Evolutionary conservation across 2,888 invertebrate species (phyloP).

Genomic region (Clistopyga incitator): DNA sequence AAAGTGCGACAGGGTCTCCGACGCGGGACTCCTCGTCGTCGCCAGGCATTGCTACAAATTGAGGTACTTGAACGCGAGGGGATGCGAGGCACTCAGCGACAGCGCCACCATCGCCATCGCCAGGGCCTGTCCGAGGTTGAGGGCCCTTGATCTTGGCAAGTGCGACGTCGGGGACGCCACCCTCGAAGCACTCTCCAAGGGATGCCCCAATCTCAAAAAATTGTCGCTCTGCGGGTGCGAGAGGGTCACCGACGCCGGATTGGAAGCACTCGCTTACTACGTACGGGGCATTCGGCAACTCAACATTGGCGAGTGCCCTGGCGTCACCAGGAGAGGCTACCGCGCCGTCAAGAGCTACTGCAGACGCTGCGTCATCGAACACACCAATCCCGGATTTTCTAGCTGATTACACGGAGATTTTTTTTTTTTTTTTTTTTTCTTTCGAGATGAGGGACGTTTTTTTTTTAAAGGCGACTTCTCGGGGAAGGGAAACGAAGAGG

Average conservation of each 20-base stretch:
- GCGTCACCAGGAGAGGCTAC: conserved; percentile 94
- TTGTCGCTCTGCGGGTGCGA: conserved; percentile 96
- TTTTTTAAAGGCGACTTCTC: no score
- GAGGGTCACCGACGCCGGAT: conserved; percentile 94
- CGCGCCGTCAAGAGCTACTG: conserved; percentile 96
- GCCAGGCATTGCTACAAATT: conserved; percentile 95
- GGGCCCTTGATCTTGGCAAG: conserved; percentile 96
- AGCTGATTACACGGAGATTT: no score
- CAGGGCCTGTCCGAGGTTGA: conserved; percentile 92
- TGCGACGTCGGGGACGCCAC: conserved; percentile 97
- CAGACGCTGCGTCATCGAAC: conserved; percentile 96
- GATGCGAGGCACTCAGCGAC: conserved; percentile 97
- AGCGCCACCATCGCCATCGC: conserved; percentile 95
- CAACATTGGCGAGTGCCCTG: conserved; percentile 96
- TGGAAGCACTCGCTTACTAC: conserved; percentile 95
- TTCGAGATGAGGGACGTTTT: no score
- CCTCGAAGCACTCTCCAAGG: conserved; percentile 93
- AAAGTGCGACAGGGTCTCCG: conserved; percentile 96
- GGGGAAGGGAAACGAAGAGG: no score
- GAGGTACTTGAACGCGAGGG: conserved; percentile 95
- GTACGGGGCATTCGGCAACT: conserved; percentile 95
- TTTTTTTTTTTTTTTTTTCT: no score
- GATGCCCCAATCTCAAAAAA: conserved; percentile 96
- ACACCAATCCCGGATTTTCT: conserved; percentile 97
- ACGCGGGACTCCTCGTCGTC: conserved; percentile 94